Conservation (phyloP, 2,113 vertebrate species). For the Mustela lutreola region DNA sequence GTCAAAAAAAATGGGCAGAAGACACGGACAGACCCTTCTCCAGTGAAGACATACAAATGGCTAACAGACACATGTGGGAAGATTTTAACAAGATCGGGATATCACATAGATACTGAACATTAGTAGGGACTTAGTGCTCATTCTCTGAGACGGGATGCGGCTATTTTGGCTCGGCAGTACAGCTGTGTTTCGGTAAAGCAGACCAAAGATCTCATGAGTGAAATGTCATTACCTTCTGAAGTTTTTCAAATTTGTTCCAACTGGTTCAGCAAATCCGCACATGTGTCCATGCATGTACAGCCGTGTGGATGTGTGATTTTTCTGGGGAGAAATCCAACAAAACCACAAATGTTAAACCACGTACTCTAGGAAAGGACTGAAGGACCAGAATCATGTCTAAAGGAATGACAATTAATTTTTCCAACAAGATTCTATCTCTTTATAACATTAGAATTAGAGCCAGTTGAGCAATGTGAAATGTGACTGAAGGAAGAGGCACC, state of each 20-base stretch:
- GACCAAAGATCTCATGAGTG: background rate
- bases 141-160: background rate
- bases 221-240: background rate
- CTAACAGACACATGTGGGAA: too few species aligned
- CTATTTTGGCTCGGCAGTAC: background rate
- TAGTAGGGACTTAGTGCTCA: background rate
- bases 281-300: rapidly evolving
- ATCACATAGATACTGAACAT: too few species aligned
- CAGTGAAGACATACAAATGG: too few species aligned
- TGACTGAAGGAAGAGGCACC: background rate
- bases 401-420: background rate
- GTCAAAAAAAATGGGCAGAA: too few species aligned
- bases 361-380: background rate
- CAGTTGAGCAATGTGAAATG: too few species aligned
- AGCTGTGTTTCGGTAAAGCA: background rate
- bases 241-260: background rate
- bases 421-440: background rate
- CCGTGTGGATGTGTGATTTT: background rate
- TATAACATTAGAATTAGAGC: background rate
- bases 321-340: background rate
- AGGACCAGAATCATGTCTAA: background rate
- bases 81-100: background rate
- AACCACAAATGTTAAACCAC: background rate
- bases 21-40: too few species aligned
- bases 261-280: background rate